Conservation (phyloP, 2,888 invertebrate genomes). For the Coleophora deauratella region DNA sequence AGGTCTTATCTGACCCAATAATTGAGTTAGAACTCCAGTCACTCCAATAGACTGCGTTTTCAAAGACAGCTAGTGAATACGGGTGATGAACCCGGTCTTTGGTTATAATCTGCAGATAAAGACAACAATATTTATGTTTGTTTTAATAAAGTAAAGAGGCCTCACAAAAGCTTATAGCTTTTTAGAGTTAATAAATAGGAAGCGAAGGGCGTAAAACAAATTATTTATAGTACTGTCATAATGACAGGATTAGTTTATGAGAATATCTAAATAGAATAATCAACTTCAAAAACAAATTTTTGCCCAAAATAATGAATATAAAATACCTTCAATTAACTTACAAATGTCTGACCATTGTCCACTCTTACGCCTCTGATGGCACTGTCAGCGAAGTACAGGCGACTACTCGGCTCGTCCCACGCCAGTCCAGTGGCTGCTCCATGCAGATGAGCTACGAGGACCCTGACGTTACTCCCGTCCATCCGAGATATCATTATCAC, state of each 20-base stretch:
- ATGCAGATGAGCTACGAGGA: constrained; percentile 77
- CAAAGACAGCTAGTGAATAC: constrained; percentile 89
- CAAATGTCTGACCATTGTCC: constrained; percentile 79
- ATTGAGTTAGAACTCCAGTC: constrained; percentile 81
- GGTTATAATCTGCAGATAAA: constrained; percentile 43
- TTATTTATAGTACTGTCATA: no score
- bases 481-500: constrained; percentile 87
- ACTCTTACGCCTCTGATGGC: constrained; percentile 77
- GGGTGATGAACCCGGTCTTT: constrained; percentile 82
- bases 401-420: constrained; percentile 83
- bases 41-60: constrained; percentile 91
- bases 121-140: neutral
- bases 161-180: no score
- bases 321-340: constrained; percentile 37
- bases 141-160: no score
- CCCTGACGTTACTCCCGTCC: constrained; percentile 82
- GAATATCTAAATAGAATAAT: no score
- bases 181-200: no score
- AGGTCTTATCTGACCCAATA: constrained; percentile 76
- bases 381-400: constrained; percentile 91
- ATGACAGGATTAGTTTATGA: no score
- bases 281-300: no score
- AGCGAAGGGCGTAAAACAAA: no score
- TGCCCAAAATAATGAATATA: no score
- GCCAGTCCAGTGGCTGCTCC: constrained; percentile 91